Evolutionary conservation across 1,140 invertebrate species (phyloP).

Genomic region (Neodiprion pinetum): DNA sequence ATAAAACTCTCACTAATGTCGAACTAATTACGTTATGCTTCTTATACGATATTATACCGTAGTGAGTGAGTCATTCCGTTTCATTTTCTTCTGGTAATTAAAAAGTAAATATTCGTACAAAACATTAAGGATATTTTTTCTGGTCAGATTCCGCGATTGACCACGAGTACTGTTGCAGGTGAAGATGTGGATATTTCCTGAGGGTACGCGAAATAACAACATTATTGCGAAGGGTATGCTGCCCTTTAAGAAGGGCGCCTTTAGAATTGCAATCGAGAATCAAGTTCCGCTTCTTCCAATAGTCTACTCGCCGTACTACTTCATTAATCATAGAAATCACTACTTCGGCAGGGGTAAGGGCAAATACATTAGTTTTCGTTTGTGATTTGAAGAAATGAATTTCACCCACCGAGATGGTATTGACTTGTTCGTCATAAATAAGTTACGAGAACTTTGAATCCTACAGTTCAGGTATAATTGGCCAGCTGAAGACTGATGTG

Average conservation of each 20-base stretch:
- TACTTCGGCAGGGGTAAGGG: slow-evolving; percentile 62
- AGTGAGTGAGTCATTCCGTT: too few relatives aligned
- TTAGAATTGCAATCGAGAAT: slow-evolving; percentile 74
- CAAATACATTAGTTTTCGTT: not conserved
- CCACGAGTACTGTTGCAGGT: slow-evolving; percentile 48
- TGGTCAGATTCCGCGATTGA: not conserved
- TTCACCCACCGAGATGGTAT: not conserved
- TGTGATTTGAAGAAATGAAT: slow-evolving; percentile 4
- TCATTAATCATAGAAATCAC: slow-evolving; percentile 64
- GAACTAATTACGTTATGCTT: too few relatives aligned
- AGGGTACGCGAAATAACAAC: slow-evolving; percentile 46
- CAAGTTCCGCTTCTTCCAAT: slow-evolving; percentile 77
- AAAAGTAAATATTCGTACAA: too few relatives aligned
- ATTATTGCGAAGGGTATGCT: slow-evolving; percentile 55
- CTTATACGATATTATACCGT: too few relatives aligned
- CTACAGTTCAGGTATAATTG: slow-evolving; percentile 6
- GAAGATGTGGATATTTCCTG: slow-evolving; percentile 72
- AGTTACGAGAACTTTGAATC: too few relatives aligned
- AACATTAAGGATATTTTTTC: too few relatives aligned
- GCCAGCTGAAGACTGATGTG: too few relatives aligned
- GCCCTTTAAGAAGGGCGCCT: slow-evolving; percentile 78
- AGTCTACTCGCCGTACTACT: slow-evolving; percentile 74
- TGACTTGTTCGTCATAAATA: too few relatives aligned
- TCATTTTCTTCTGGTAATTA: too few relatives aligned
- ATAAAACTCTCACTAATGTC: too few relatives aligned